phyloP scores from a whole-genome alignment of 1,140 invertebrate species.

The Euwallacea similis region DNA sequence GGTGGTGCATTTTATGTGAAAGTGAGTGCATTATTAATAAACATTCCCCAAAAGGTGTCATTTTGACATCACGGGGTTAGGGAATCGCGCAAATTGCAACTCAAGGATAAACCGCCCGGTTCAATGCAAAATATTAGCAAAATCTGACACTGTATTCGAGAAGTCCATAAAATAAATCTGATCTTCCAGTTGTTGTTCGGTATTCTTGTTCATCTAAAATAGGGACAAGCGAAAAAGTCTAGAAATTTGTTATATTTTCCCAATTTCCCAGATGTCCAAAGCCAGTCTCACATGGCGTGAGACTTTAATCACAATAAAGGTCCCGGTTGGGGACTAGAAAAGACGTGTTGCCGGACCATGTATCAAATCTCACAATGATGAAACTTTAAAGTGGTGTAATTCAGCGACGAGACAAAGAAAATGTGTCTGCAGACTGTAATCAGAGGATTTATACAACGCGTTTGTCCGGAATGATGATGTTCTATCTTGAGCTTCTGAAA shows the following conservation, averaged over 20 bases:
- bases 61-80: too few relatives aligned
- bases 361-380: constrained; percentile 27
- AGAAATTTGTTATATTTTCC: constrained; percentile 18
- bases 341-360: constrained; percentile 27
- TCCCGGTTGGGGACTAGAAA: constrained; percentile 15
- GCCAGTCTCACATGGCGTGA: constrained; percentile 15
- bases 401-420: constrained; percentile 2
- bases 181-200: too few relatives aligned
- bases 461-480: neutral
- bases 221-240: neutral
- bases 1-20: too few relatives aligned
- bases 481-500: too few relatives aligned
- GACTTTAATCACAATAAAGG: constrained; percentile 35
- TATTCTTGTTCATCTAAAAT: neutral
- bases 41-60: too few relatives aligned
- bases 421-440: constrained; percentile 1
- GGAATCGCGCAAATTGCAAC: too few relatives aligned
- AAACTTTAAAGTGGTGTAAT: constrained; percentile 32
- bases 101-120: too few relatives aligned
- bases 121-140: too few relatives aligned
- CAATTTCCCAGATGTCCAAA: constrained; percentile 2
- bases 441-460: neutral
- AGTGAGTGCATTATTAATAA: too few relatives aligned
- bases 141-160: too few relatives aligned
- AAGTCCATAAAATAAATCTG: too few relatives aligned